phyloP scores from a whole-genome alignment of 2,113 vertebrate species.

The Hyla sarda region DNA sequence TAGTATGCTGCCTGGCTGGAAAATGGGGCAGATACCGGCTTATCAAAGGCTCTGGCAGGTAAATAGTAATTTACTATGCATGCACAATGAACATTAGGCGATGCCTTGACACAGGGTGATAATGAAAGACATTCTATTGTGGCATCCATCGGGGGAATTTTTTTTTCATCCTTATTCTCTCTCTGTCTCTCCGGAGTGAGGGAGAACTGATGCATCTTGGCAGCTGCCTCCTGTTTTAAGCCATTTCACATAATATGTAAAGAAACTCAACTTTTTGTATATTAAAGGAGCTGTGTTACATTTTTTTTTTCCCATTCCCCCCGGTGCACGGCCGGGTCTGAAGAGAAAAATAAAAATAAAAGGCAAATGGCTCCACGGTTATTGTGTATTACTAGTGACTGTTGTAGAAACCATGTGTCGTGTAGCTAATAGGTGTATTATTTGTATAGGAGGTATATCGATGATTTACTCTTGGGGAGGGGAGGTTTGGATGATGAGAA shows the following conservation, averaged over 20 bases:
- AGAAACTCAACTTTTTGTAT: constrained; percentile 82
- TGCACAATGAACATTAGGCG: constrained; percentile 86
- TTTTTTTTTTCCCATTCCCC: constrained; percentile 63
- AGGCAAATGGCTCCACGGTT: not conserved
- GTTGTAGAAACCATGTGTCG: not conserved
- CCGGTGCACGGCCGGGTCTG: constrained; percentile 58
- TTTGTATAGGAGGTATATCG: too few relatives aligned
- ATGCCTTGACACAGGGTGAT: constrained; percentile 84
- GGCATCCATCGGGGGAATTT: constrained; percentile 78
- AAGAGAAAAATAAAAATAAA: not conserved
- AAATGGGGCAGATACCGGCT: constrained; percentile 77
- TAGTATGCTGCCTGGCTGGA: constrained; percentile 73
- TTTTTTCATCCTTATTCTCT: constrained; percentile 71
- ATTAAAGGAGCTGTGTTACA: constrained; percentile 77
- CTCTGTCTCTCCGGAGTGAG: constrained; percentile 80
- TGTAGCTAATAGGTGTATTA: too few relatives aligned
- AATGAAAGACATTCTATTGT: constrained; percentile 87
- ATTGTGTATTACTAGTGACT: not conserved
- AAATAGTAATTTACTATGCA: constrained; percentile 92
- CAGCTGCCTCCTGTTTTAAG: constrained; percentile 84
- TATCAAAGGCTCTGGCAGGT: constrained; percentile 88
- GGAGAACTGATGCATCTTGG: constrained; percentile 80
- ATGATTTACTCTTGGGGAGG: too few relatives aligned
- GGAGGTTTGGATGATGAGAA: too few relatives aligned
- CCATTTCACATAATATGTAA: constrained; percentile 86